Conservation (phyloP, 2,888 invertebrate genomes). For the Laothoe populi region DNA sequence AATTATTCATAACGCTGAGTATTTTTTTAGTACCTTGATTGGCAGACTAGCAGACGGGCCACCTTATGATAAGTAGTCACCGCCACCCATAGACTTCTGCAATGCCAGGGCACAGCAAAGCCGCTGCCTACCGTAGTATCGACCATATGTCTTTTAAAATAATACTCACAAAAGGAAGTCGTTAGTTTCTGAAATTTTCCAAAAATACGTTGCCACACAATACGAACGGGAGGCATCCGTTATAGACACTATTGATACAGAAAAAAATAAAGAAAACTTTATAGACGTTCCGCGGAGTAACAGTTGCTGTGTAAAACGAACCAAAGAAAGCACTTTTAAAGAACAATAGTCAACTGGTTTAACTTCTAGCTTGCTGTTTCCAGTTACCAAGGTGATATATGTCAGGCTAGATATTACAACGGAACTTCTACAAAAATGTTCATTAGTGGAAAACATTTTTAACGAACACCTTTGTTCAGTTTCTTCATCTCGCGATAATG, state of each 20-base stretch:
- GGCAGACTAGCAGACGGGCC: too few species aligned
- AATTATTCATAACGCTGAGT: not conserved
- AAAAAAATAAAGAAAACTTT: slow-evolving; percentile 12
- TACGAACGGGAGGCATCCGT: not conserved
- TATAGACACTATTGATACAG: slow-evolving; percentile 1
- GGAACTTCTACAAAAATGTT: not conserved
- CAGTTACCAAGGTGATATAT: not conserved
- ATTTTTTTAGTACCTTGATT: too few species aligned
- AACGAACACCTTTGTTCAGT: not conserved
- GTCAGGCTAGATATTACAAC: slow-evolving; percentile 16
- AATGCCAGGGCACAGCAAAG: not conserved
- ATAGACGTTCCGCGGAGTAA: slow-evolving; percentile 21
- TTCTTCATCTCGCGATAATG: not conserved
- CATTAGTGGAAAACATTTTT: slow-evolving; percentile 1
- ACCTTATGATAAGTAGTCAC: too few species aligned
- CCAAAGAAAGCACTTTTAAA: slow-evolving; percentile 35
- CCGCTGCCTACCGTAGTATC: not conserved
- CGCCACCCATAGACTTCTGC: too few species aligned
- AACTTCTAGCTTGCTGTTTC: slow-evolving; percentile 21
- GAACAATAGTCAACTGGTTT: slow-evolving; percentile 32
- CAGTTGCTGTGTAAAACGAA: slow-evolving; percentile 25
- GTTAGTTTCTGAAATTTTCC: slow-evolving; percentile 5
- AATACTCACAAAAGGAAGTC: not conserved
- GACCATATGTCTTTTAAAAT: not conserved
- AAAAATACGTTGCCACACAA: slow-evolving; percentile 7